Conservation (phyloP, 2,888 invertebrate species). For the Drosophila atripex region DNA sequence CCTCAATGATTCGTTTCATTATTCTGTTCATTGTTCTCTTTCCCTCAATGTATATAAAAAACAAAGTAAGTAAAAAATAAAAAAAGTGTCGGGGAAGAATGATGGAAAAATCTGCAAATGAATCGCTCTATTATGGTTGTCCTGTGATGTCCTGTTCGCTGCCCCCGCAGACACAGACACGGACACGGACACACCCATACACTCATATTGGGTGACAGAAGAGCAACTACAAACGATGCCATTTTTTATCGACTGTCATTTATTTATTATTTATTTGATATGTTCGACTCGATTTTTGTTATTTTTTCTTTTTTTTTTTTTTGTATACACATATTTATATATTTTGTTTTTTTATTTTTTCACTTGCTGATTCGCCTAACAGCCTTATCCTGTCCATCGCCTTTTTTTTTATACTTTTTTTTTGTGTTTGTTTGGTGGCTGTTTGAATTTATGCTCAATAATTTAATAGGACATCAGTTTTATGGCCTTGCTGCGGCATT, state of each 20-base stretch:
- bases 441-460: conserved; percentile 62
- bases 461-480: conserved; percentile 64
- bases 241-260: conserved; percentile 62
- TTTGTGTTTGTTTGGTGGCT: conserved; percentile 11
- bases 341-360: conserved; percentile 25
- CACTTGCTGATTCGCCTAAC: conserved; percentile 31
- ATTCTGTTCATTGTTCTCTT: conserved; percentile 23
- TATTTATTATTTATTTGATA: conserved; percentile 68
- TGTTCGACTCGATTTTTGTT: conserved; percentile 41
- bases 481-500: conserved; percentile 57
- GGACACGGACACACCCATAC: too few relatives aligned
- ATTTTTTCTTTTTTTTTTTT: conserved; percentile 20
- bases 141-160: conserved; percentile 27
- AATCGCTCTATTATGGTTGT: conserved; percentile 63
- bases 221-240: conserved; percentile 40
- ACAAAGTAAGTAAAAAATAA: too few relatives aligned
- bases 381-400: conserved; percentile 31
- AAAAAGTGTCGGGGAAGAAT: neutral
- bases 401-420: conserved; percentile 21
- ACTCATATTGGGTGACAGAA: conserved; percentile 12
- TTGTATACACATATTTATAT: too few relatives aligned
- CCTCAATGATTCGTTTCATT: conserved; percentile 45
- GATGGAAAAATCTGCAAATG: conserved; percentile 58
- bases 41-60: too few relatives aligned
- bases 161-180: conserved; percentile 19